Base-by-base conservation (phyloP, 2,888 invertebrate species). In the Volucella inflata region DNA sequence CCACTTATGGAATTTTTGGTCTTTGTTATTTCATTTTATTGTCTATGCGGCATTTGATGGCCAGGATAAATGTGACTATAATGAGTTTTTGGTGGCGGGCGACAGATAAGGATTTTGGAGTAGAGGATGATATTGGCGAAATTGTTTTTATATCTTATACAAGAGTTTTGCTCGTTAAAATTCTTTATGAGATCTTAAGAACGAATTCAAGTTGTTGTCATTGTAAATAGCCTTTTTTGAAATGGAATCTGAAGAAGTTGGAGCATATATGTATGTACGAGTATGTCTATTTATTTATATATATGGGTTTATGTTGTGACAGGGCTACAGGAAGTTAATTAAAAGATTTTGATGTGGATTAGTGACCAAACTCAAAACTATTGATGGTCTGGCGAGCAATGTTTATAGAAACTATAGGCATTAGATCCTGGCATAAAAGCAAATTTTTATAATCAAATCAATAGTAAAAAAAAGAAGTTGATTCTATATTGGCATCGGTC, bases 31-130 rank as follows among this genome's bases (percentile, higher is more conserved):
- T 71, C 44, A 40, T 60, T 76, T 85, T 72, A 77, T 65, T 81
- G 75, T 64, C 53, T 67, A 57, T 67, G 36, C 72, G 55, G 48
- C 59, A 74, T 80, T 84, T 79, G 80, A 80, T 80, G 80, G 80
- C 71, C 80, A 75, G 67, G 72, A 76, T 77, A 77, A 84, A 87
- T 87, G 87, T 74, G 84, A 72, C 80, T 77, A 67, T 87, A 87
- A 87, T 87, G 87, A 87, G 87, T 84, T 84, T 87, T 84, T 74
- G 87, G 81, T 85, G 85, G 84, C 65, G 67, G 21, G 21, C 46
- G 10, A 44, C 14, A 65, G 76, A 80, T 80, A 79, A 85, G 68
- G 40, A 55, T 38, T 40, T 51, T 50, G 8, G 17, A 36, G 11
- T 59, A 36, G 12, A 16, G 10, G 40, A 21, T 46, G 46, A 53